Evolutionary conservation across 2,888 invertebrate species (phyloP), one percentile per base, ranked within the genome.

Genomic region (Lamellibrachia satsuma): DNA sequence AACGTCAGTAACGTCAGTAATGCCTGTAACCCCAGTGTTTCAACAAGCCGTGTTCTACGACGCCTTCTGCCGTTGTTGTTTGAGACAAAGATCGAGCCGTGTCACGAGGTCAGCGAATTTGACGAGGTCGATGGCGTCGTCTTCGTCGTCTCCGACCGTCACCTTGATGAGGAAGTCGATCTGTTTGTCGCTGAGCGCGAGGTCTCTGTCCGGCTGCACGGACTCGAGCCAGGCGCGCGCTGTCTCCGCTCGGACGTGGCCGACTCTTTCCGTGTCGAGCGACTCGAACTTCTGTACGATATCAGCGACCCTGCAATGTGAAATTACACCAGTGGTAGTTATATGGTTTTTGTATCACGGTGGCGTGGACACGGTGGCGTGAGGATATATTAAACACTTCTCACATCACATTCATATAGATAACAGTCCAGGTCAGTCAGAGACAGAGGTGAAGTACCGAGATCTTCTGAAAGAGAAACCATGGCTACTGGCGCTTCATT

Each of bases 101-200:
- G 75, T 75, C 22, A 75, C 75, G 6, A 75, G 75, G 75, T 75
- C 75, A 22, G 75, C 75, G 22, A 75, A 75, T n/a, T 75, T 75
- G 75, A 75, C 75, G 22, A 75, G 75, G 75, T 75, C 91, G 27
- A 94, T 94, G 8, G 93, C 94, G 90, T 94, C 95, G 3, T 94
- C 93, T 39, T 94, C 94, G 93, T 94, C 94, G 52, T 95, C 95
- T 92, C 95, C 95, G 55, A 95, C 94, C 92, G 95, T 95, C 95
- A 95, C 95, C 52, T 94, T 94, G 92, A 57, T 22, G 57, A 92
- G 51, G 52, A 51, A 57, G 51, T 92, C 51, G 55, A 51, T 92
- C 92, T 75, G 75, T 75, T 75, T 75, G 75, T 75, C 75, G 75
- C 75, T 75, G 75, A 75, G 75, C 0, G 75, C 75, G 22, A 22